Base-by-base conservation (phyloP, 2,797 vertebrate genomes). In the Spatula clypeata region DNA sequence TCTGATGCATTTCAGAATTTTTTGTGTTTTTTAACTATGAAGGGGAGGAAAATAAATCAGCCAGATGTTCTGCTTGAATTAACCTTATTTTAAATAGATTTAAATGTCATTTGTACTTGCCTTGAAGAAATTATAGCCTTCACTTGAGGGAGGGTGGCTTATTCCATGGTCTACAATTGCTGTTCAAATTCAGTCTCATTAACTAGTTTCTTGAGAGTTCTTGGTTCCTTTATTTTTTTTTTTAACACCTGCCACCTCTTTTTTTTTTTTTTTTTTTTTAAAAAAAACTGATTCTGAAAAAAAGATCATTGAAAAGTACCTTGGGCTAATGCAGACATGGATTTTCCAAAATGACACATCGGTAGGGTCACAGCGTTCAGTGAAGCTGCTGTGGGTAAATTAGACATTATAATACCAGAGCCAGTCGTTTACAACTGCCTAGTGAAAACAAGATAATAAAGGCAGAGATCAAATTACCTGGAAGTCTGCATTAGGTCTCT, bases 331-430 rank as follows among this genome's bases (percentile, higher is more conserved):
- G 38, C 29, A 87, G 57, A 21, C 2, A 3, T 44, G 62, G 58
- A 72, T 80, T 19, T 72, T 93, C 82, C 45, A 60, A 54, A 51
- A 65, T n/a, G 55, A 55, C n/a, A 27, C 47, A 21, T 72, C 29
- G 47, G 55, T 34, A 27, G 60, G 74, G 44, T 11, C 36, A 42
- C 5, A 6, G 20, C 20, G 26, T 71, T 87, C 8, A 12, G 31
- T 49, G 16, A 87, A 90, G 57, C 6, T 61, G 36, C 36, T 80
- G 29, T n/a, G 83, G 92, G 85, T 67, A 86, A 92, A 93, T 87
- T 55, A 58, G 42, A 40, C 10, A 38, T 65, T 29, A 6, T 62
- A 62, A 80, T 40, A 79, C n/a, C 8, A 8, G 44, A 86, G 54
- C 69, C 40, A 42, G 73, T 76, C 13, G n/a, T 11, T 79, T 86